Evolutionary conservation across 2,888 invertebrate genomes (phyloP).

Genomic region (Mythimna albipuncta): DNA sequence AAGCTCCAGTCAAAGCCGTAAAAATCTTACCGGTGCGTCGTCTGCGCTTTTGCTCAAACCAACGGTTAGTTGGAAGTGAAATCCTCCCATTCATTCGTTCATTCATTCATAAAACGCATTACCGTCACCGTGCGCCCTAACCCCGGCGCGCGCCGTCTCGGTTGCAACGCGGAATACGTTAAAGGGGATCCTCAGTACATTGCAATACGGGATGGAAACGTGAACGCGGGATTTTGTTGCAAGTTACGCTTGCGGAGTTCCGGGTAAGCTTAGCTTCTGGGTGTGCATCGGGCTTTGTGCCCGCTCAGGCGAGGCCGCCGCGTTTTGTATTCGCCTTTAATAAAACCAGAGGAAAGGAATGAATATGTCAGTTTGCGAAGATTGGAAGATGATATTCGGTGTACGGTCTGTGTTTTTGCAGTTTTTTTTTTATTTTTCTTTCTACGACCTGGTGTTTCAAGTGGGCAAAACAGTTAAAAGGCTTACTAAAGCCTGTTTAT

Average conservation of each 20-base stretch:
- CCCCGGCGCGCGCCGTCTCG: conserved; percentile 70
- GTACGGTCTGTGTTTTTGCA: conserved; percentile 15
- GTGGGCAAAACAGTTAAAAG: neutral
- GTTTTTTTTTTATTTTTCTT: conserved; percentile 30
- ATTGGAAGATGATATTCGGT: conserved; percentile 52
- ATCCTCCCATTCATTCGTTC: conserved; percentile 85
- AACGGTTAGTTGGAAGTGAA: conserved; percentile 85
- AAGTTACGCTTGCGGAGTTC: conserved; percentile 79
- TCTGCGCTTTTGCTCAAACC: conserved; percentile 79
- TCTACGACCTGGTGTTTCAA: conserved; percentile 9
- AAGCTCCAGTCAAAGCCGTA: conserved; percentile 49
- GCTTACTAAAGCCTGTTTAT: conserved; percentile 7
- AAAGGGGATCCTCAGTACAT: conserved; percentile 77
- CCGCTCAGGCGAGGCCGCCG: conserved; percentile 70
- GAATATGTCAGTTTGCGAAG: conserved; percentile 69
- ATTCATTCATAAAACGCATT: conserved; percentile 89
- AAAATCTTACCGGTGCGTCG: conserved; percentile 61
- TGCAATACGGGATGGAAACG: conserved; percentile 82
- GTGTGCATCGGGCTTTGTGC: conserved; percentile 78
- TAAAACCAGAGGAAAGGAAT: conserved; percentile 76
- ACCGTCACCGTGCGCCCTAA: conserved; percentile 75
- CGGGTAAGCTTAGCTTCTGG: conserved; percentile 77
- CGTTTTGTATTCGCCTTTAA: conserved; percentile 80
- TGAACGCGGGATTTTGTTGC: conserved; percentile 84
- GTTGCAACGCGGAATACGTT: conserved; percentile 81